Evolutionary conservation across 1,140 invertebrate genomes (phyloP), one percentile per base, ranked within the genome.

Genomic region (Hyles vespertilio): DNA sequence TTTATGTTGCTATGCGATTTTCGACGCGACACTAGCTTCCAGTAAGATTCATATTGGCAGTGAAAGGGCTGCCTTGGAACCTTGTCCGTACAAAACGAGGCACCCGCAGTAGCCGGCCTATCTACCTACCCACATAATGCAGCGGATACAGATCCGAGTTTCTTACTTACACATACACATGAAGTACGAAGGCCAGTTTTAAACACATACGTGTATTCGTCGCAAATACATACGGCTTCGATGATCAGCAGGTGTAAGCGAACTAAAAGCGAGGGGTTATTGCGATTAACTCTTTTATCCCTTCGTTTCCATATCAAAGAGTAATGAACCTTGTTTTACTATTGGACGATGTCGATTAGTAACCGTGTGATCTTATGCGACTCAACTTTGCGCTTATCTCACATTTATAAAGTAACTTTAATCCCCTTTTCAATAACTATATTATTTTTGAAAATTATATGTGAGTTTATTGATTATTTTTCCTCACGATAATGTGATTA

Each of bases 241-340:
- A 84, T 85, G 79, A 84, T 89, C 86, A 87, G 86, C 86, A 89
- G 86, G 86, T 89, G 84, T 74, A 84, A 86, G 86, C 80, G 77
- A 84, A 81, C 69, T 84, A 78, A 81, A 74, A 83, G 82, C 74
- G 83, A 87, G 83, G 86, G 86, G 86, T 83, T 86, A 86, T 87
- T 84, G 83, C 84, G 84, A 87, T 89, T 86, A 86, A 87, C 84
- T 87, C 83, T 84, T 89, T 89, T 89, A 87, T 89, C 86, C 84
- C 84, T 86, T 87, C 83, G 84, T 89, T 89, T 89, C 84, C 84
- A 89, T 89, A 87, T 87, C 81, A 87, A 87, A 86, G 86, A 89
- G 84, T 89, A 89, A 87, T 89, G 86, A 89, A 89, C 86, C 84
- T 89, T 87, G 81, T 86, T 87, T 73, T 74, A 79, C 78, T 85